Base-by-base conservation (phyloP, 2,888 invertebrate species). In the Formica aserva region DNA sequence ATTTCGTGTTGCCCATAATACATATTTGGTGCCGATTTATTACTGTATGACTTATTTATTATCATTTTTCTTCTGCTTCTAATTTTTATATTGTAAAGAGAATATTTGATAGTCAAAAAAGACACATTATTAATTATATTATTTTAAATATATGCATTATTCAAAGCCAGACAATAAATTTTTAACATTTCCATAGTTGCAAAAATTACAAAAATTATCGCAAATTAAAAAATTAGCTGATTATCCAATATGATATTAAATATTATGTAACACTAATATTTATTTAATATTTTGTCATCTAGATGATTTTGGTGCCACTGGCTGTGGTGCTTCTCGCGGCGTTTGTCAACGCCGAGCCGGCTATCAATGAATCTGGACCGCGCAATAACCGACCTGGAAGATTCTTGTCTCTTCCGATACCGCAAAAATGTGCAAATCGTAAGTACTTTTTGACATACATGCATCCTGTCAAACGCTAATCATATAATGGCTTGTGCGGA, bases 391-490 rank as follows among this genome's bases (percentile, higher is more conserved):
- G 97, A 94, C 97, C 98, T 18, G 98, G 98, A 93, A 96, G 98
- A 92, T 98, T 98, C 95, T 96, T 98, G 88, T 97, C 98, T 72
- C 96, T 98, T 90, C 98, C 98, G 66, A 96, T 96, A 86, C 96
- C 98, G 86, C 96, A 97, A 94, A 98, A 98, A 96, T 98, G 98
- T 95, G 96, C 97, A 87, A 97, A 96, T 95, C 97, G 98, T 98
- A 96, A 97, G 98, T 97, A 86, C 35, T n/a, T 52, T 69, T 3
- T 41, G 6, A 2, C 1, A 57, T 45, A 15, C 11, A 15, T 26
- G 15, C 15, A 3, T 4, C 32, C 8, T 66, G 6, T 41, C 18
- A 67, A 66, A 18, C n/a, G 8, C 52, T 55, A 26, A 3, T 55
- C 13, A 22, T 22, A 8, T 38, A n/a, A 35, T 26, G 6, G 3